These are phyloP conservation scores for Wiebesia pumilae DNA, from an alignment of 1,140 invertebrate genomes.

Conservation along the genomic window DNA sequence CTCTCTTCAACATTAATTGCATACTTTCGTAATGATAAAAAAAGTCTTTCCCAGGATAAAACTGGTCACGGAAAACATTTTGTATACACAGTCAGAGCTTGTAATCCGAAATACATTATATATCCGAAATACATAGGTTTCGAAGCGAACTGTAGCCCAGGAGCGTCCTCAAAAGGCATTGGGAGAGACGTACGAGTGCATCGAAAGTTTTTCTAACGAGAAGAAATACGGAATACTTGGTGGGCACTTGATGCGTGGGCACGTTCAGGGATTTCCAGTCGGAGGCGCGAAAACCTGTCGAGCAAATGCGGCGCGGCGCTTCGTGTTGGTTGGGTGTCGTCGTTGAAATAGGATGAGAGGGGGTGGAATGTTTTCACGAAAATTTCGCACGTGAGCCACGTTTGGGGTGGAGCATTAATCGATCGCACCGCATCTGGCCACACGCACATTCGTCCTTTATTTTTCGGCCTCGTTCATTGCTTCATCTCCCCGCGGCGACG, in stretches of 20 bases:
- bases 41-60: too few species aligned
- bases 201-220: background rate
- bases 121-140: too few species aligned
- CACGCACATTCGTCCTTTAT: background rate
- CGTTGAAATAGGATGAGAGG: background rate
- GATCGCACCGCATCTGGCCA: background rate
- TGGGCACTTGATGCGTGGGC: conserved; percentile 35
- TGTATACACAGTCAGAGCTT: too few species aligned
- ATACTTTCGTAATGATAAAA: too few species aligned
- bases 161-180: background rate
- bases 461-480: background rate
- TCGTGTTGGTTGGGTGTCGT: background rate
- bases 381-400: conserved; percentile 44
- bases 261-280: conserved; percentile 2
- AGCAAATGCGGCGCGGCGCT: conserved; percentile 10
- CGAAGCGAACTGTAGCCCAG: too few species aligned
- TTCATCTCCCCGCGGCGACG: background rate
- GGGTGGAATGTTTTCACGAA: conserved; percentile 32
- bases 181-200: background rate
- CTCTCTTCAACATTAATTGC: too few species aligned
- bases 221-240: background rate
- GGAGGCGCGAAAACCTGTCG: conserved; percentile 8
- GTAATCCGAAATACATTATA: too few species aligned
- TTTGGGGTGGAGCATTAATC: conserved; percentile 22
- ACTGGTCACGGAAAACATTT: too few species aligned